Percentiles rank a stretch among this genome's conserved stretches.
These are phyloP conservation scores for Syngnathus scovelli DNA, from an alignment of 2,113 vertebrate species.

Conservation along the genomic window DNA sequence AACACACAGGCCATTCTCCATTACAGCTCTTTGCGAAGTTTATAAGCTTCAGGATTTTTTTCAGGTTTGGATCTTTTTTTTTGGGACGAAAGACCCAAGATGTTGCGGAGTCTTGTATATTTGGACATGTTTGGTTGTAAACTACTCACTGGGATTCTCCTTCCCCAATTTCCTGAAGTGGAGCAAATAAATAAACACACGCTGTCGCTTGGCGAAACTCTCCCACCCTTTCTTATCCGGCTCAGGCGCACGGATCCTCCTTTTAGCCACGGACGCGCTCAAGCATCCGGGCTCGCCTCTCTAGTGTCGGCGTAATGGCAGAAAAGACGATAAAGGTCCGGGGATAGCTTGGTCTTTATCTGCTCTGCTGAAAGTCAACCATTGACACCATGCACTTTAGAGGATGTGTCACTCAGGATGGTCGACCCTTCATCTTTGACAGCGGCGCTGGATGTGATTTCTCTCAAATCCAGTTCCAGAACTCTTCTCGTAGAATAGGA, in stretches of 20 bases:
- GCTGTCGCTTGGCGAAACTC: slow-evolving; percentile 33
- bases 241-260: slow-evolving; percentile 18
- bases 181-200: slow-evolving; percentile 67
- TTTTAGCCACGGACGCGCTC: slow-evolving; percentile 49
- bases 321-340: slow-evolving; percentile 66
- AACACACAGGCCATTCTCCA: neutral
- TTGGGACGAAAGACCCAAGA: neutral
- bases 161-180: slow-evolving; percentile 71
- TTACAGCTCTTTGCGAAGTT: neutral
- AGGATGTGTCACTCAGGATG: slow-evolving; percentile 73
- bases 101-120: slow-evolving; percentile 65
- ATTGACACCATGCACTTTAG: slow-evolving; percentile 76
- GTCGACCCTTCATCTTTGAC: slow-evolving; percentile 46
- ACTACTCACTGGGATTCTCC: slow-evolving; percentile 56
- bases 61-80: no score
- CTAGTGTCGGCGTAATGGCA: slow-evolving; percentile 68
- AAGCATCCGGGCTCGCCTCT: slow-evolving; percentile 62
- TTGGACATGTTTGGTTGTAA: slow-evolving; percentile 67
- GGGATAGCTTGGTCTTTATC: slow-evolving; percentile 63
- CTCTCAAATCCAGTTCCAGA: neutral
- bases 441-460: slow-evolving; percentile 9
- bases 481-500: neutral
- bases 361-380: slow-evolving; percentile 72
- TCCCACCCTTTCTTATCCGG: slow-evolving; percentile 6
- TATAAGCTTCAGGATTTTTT: neutral